Evolutionary conservation across 2,888 invertebrate species (phyloP), one percentile per base, ranked within the genome.

Genomic region (Altica lythri): DNA sequence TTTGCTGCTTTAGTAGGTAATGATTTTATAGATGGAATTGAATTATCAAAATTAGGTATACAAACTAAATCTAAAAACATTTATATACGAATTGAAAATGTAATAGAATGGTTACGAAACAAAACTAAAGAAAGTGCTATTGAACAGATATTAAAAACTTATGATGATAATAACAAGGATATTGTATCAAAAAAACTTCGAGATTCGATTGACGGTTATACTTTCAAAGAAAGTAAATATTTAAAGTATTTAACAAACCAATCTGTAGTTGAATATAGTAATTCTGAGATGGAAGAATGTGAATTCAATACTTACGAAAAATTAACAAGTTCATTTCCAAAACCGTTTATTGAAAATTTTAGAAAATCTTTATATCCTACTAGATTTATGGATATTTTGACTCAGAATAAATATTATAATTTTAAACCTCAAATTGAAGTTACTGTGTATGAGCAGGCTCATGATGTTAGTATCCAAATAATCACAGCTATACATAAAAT

Each of bases 1-100:
- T 80, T 93, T 57, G 91, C 92, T 0, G 88, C 90, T 1, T 72
- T 95, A 25, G 77, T 94, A 4, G 96, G 95, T 1, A 96, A 96
- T 78, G 95, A 96, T 76, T 95, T 89, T 75, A 85, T 94, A 5
- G 80, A 86, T 27, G 80, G 81, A 53, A 78, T 77, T 2, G 79
- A 82, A 0, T 92, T 95, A 68, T 78, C 77, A 1, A 81, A 84
- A 59, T 92, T 95, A 83, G 69, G 65, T 86, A 30, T 80, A 81
- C 5, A 83, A 82, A 66, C 79, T 76, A 38, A 13, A 19, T 29
- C 27, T 25, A 6, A 47, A 17, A 8, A 44, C 34, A 19, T 12
- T 19, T 10, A 43, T 34, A 3, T 80, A 82, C 2, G 84, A 85
- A 55, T 88, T 90, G 67, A 80, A 83, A 57, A 83, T 2, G 78